Conservation (phyloP, 2,113 vertebrate species). For the Motacilla tschutschensis region DNA sequence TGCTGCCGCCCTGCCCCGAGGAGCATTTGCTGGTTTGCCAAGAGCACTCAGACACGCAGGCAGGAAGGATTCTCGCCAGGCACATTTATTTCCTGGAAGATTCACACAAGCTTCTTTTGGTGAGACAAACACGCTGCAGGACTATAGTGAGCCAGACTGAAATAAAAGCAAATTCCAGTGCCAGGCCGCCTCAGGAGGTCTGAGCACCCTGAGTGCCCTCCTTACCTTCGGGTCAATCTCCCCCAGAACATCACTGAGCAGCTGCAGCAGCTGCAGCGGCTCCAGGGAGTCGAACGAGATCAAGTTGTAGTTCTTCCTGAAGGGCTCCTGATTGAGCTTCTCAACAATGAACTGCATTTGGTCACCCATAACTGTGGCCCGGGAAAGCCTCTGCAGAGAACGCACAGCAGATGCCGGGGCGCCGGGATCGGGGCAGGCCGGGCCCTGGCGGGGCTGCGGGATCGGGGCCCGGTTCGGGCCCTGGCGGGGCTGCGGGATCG, state of each 20-base stretch:
- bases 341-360: conserved; percentile 94
- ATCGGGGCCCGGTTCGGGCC: background rate
- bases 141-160: background rate
- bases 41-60: background rate
- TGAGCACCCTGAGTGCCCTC: background rate
- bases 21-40: conserved; percentile 20
- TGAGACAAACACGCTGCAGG: background rate
- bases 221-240: conserved; percentile 95
- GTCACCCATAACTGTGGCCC: conserved; percentile 83
- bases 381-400: background rate
- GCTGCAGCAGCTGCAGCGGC: conserved; percentile 89
- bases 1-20: background rate
- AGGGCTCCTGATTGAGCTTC: conserved; percentile 92
- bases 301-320: conserved; percentile 92
- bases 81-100: conserved; percentile 16
- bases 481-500: background rate
- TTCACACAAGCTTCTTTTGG: background rate
- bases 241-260: conserved; percentile 91
- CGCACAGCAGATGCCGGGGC: background rate
- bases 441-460: background rate
- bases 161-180: background rate
- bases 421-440: background rate
- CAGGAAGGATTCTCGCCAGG: background rate
- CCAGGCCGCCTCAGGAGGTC: background rate
- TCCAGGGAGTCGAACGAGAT: conserved; percentile 96